Evolutionary conservation across 2,113 vertebrate species (phyloP).

Genomic region (Nothoprocta pentlandii): DNA sequence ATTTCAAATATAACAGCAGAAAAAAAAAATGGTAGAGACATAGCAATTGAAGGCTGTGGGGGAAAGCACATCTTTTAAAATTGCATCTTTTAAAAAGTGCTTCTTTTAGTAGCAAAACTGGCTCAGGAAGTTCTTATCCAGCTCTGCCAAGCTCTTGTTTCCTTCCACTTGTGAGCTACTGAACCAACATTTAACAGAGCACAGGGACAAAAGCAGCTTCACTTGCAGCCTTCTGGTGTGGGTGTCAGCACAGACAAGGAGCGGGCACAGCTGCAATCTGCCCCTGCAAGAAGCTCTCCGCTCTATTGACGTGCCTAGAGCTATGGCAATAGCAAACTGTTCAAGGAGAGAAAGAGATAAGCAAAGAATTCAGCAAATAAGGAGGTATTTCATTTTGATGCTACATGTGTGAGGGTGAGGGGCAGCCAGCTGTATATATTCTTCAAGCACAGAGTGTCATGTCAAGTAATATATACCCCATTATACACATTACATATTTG

Average conservation of each 20-base stretch:
- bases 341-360: background rate
- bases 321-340: background rate
- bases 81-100: too few relatives aligned
- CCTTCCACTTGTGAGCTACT: accelerated
- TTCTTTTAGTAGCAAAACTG: too few relatives aligned
- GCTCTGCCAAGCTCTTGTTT: too few relatives aligned
- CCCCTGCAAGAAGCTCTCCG: too few relatives aligned
- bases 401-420: background rate
- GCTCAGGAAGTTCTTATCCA: too few relatives aligned
- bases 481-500: background rate
- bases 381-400: background rate
- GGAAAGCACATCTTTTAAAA: too few relatives aligned
- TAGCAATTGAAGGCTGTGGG: too few relatives aligned
- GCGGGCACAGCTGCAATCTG: accelerated
- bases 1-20: too few relatives aligned
- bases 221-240: accelerated
- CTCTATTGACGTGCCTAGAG: background rate
- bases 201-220: accelerated
- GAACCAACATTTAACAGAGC: background rate
- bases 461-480: background rate
- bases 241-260: background rate
- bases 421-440: background rate
- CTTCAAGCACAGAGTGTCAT: background rate
- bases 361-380: background rate
- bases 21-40: too few relatives aligned